phyloP scores from a whole-genome alignment of 2,797 vertebrate genomes.

The Australoheros facetus region DNA sequence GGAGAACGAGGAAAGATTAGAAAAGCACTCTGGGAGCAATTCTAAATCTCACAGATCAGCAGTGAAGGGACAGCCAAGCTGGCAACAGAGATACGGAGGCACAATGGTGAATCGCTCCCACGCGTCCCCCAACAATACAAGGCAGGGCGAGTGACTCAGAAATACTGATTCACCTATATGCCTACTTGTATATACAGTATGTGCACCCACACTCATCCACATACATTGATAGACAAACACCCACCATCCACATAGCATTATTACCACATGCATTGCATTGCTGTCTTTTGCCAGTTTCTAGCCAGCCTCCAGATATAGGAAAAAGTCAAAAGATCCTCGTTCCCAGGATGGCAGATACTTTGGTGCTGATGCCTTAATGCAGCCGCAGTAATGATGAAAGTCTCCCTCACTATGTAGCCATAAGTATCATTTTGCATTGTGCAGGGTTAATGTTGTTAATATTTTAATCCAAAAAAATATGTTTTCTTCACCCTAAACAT shows the following conservation, averaged over 20 bases:
- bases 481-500: neutral
- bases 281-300: neutral
- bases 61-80: slow-evolving; percentile 72
- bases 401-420: neutral
- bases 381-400: neutral
- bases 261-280: slow-evolving; percentile 6
- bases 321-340: slow-evolving; percentile 2
- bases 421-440: neutral
- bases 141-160: slow-evolving; percentile 60
- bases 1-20: slow-evolving; percentile 59
- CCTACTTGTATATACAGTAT: slow-evolving; percentile 17
- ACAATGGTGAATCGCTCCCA: slow-evolving; percentile 75
- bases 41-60: slow-evolving; percentile 75
- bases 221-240: neutral
- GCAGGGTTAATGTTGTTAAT: neutral
- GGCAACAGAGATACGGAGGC: slow-evolving; percentile 71
- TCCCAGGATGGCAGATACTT: neutral
- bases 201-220: slow-evolving; percentile 21
- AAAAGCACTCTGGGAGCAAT: slow-evolving; percentile 72
- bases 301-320: slow-evolving; percentile 10
- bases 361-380: neutral
- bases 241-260: neutral
- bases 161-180: slow-evolving; percentile 53
- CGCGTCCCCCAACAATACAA: slow-evolving; percentile 56
- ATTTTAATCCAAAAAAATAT: neutral